Base-by-base conservation (phyloP, 2,113 vertebrate species). In the Tautogolabrus adspersus region DNA sequence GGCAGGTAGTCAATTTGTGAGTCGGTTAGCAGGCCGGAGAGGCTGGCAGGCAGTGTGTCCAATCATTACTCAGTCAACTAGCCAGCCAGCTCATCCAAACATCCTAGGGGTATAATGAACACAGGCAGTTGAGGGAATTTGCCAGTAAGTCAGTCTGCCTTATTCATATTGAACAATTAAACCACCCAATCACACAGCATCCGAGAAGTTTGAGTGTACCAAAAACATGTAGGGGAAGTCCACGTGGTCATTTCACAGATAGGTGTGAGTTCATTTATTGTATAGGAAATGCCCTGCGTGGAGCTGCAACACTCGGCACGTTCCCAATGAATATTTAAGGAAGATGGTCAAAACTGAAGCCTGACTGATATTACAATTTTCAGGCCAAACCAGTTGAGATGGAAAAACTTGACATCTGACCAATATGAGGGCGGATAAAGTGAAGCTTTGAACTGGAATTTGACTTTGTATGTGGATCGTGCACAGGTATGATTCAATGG, bases 1-100 rank as follows among this genome's bases (percentile, higher is more conserved):
- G 79, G 67, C 77, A 78, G 79, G 61, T 62, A 72, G 70, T 86
- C 81, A 66, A 71, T 82, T 66, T 78, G 75, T 63, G 67, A 77
- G 75, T 75, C n/a, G 3, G 78, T 83, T 80, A 71, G 65, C 19
- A 3, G 61, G 60, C 55, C n/a, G 1, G 46, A 46, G 37, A 56
- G 52, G 82, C 75, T 58, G 40, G 68, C 40, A 62, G 79, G 71
- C 66, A 66, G 51, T 2, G 15, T 62, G 56, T 74, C 64, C 10
- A 19, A 59, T 83, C 67, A 76, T 75, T 62, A 54, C 61, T 81
- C 59, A 57, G 67, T 80, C 59, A 66, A 51, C 72, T 59, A 64
- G 76, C 61, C 46, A 44, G 68, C 49, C 75, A 26, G 18, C 38
- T 57, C 18, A 75, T 57, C 71, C 72, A 69, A 19, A 12, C 67